Conservation (phyloP, 1,140 invertebrate species). For the Homarus americanus region DNA sequence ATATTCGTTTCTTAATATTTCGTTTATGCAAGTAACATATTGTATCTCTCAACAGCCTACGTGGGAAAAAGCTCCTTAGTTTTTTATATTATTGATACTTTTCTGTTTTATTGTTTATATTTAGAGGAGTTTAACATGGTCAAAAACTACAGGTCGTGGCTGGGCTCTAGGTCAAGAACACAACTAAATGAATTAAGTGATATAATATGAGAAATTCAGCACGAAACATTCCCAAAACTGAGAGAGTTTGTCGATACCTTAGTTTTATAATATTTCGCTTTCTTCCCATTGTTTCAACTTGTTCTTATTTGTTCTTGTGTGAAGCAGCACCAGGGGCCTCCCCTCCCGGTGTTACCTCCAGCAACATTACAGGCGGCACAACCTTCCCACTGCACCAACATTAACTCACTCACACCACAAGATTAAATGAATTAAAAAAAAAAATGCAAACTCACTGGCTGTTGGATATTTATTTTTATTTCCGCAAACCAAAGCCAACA, state of each 20-base stretch:
- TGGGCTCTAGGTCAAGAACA: not conserved
- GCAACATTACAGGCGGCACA: no score
- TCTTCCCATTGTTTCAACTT: constrained; percentile 67
- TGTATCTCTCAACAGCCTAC: no score
- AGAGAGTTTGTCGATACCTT: constrained; percentile 67
- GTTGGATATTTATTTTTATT: constrained; percentile 67
- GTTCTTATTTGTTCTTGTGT: not conserved
- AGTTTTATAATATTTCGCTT: constrained; percentile 72
- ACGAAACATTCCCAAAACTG: constrained; percentile 68
- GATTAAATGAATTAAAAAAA: constrained; percentile 38
- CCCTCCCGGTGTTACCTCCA: no score
- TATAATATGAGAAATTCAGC: constrained; percentile 6
- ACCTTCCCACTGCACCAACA: no score
- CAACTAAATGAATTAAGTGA: not conserved
- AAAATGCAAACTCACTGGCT: constrained; percentile 44
- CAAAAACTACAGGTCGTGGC: no score
- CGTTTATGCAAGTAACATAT: not conserved
- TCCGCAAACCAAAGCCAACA: constrained; percentile 65
- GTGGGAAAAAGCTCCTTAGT: no score
- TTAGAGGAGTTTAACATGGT: no score
- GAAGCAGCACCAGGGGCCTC: no score
- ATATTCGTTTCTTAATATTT: constrained; percentile 47
- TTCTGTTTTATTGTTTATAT: no score
- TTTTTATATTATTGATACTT: no score
- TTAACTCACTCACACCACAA: not conserved